Evolutionary conservation across 2,797 vertebrate genomes (phyloP).

Genomic region (Chiropotes sagulatus): DNA sequence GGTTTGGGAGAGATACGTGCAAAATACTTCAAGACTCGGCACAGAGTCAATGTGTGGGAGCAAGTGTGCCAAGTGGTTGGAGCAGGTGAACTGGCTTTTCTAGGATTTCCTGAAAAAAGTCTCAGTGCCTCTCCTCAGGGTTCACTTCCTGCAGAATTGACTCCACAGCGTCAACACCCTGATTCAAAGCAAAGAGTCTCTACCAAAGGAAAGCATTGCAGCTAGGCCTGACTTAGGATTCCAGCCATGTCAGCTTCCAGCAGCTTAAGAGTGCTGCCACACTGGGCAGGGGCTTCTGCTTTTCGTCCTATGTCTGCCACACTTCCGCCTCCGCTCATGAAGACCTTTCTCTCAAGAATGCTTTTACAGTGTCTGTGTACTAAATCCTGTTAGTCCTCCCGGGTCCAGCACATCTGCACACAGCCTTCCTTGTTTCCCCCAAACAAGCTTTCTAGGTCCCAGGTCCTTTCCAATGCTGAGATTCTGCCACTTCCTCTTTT

Average conservation of each 20-base stretch:
- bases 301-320: rapidly evolving
- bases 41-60: background rate
- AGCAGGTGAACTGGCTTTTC: background rate
- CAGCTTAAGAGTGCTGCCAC: background rate
- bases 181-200: background rate
- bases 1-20: background rate
- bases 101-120: background rate
- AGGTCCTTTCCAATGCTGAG: background rate
- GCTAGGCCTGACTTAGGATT: background rate
- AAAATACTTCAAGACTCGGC: background rate
- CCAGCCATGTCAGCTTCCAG: background rate
- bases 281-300: too few species aligned
- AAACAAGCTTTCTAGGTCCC: background rate
- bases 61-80: background rate
- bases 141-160: background rate
- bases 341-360: background rate
- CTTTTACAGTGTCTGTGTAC: background rate
- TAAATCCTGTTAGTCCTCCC: background rate
- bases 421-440: background rate
- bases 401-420: too few species aligned
- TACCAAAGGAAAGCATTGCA: background rate
- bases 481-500: background rate
- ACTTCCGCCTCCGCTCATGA: background rate
- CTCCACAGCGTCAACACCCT: background rate
- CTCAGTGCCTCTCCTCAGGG: background rate